Evolutionary conservation across 2,888 invertebrate genomes (phyloP), one percentile per base, ranked within the genome.

Genomic region (Resseliella maxima): DNA sequence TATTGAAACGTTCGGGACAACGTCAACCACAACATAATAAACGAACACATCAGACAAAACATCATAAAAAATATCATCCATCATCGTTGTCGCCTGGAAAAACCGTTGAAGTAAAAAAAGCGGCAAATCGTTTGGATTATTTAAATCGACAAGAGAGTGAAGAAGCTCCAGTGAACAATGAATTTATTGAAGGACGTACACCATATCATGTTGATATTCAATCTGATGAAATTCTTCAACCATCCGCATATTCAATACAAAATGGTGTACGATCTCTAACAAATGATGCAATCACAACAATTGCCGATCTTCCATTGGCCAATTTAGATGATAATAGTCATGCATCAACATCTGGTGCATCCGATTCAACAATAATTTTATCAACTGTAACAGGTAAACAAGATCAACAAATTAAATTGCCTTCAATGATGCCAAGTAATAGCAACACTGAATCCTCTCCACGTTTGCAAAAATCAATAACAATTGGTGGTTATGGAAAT

Each of bases 181-280:
- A 93, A 85, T 95, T 94, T 87, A 93, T 94, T 87, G 94, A 95
- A 89, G 94, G 94, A 0, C 93, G 93, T 88, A 93, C 93, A 6
- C 94, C 95, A 2, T 95, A 95, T 88, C 93, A 93, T 86, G 95
- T 95, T 35, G 94, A 95, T 89, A 94, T 95, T 87, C 89, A 89
- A n/a, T 87, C 87, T 85, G 86, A 87, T 36, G 88, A 87, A 27
- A 38, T 86, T 21, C 24, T 72, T 10, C 59, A 86, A 41, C 64
- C 86, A 41, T 0, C 85, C 6, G 24, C 85, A n/a, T 64, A 10
- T 31, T 1, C 35, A 15, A 10, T n/a, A 21, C 6, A 2, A 5
- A 10, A 6, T 8, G 83, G 38, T n/a, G 83, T 38, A 24, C 83
- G 83, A 15, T 38, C 83, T n/a, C 35, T 81, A 21, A 81, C 8